Conservation (phyloP, 2,113 vertebrate species). For the Phaethornis superciliosus region DNA sequence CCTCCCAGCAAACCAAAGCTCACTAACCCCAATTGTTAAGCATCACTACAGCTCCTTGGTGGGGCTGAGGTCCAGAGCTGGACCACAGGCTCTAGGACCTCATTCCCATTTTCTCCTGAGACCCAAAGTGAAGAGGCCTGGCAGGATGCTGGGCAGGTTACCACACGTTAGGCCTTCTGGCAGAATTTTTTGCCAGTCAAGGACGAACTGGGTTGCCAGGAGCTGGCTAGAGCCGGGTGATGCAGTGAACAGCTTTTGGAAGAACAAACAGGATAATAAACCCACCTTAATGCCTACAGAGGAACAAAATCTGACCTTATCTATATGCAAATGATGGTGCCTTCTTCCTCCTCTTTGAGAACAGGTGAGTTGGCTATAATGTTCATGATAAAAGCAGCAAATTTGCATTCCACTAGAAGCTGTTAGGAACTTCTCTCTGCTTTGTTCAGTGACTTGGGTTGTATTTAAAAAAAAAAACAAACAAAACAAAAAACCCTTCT, state of each 20-base stretch:
- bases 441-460: background rate
- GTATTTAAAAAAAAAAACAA: background rate
- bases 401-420: background rate
- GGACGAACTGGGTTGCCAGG: background rate
- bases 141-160: background rate
- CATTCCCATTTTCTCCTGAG: background rate
- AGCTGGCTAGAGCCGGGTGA: background rate
- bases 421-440: background rate
- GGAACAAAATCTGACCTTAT: background rate
- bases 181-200: background rate
- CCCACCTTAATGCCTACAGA: background rate
- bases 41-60: background rate
- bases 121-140: background rate
- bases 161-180: background rate
- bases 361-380: background rate
- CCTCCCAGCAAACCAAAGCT: background rate
- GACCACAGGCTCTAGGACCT: background rate
- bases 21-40: background rate
- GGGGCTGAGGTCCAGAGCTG: background rate
- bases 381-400: background rate
- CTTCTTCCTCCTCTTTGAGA: background rate
- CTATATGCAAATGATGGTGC: conserved; percentile 16
- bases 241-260: background rate
- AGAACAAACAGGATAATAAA: background rate
- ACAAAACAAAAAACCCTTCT: background rate